Conservation (phyloP, 2,797 vertebrate genomes). For the Anisognathus igniventris region DNA sequence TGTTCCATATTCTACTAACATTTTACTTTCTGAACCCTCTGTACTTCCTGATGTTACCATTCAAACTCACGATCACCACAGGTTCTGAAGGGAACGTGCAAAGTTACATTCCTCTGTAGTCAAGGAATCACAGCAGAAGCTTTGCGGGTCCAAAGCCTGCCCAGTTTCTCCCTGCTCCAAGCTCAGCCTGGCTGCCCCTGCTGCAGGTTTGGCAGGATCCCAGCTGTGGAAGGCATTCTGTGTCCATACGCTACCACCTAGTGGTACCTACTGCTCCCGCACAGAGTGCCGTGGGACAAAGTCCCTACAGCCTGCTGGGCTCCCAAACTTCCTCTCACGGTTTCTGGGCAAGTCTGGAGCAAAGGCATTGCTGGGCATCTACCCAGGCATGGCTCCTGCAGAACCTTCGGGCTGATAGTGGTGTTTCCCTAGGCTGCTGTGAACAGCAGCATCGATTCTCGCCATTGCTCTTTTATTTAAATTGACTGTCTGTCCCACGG, state of each 20-base stretch:
- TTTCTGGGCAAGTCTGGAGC: not conserved
- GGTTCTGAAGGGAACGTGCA: not conserved
- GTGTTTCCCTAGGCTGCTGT: accelerated
- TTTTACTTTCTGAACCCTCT: not conserved
- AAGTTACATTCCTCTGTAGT: not conserved
- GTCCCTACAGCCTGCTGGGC: accelerated
- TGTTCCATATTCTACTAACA: not conserved
- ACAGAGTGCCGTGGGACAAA: accelerated
- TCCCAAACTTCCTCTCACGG: accelerated
- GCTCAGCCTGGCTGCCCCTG: accelerated
- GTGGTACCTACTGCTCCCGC: not conserved
- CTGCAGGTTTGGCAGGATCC: accelerated
- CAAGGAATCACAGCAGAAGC: not conserved
- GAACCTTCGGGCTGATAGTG: not conserved
- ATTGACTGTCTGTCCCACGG: accelerated
- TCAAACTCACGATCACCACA: not conserved
- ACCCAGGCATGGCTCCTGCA: not conserved
- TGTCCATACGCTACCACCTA: conserved; percentile 3
- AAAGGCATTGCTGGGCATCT: accelerated
- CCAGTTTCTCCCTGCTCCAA: not conserved
- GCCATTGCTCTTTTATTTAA: accelerated
- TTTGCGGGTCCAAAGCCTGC: not conserved
- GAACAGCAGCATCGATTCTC: not conserved
- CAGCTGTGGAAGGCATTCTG: accelerated
- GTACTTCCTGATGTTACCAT: not conserved